Percentiles rank a stretch among this genome's conserved stretches.
These are phyloP conservation scores for Drosophila nigromelanica DNA, from an alignment of 1,140 invertebrate genomes.

Conservation along the genomic window DNA sequence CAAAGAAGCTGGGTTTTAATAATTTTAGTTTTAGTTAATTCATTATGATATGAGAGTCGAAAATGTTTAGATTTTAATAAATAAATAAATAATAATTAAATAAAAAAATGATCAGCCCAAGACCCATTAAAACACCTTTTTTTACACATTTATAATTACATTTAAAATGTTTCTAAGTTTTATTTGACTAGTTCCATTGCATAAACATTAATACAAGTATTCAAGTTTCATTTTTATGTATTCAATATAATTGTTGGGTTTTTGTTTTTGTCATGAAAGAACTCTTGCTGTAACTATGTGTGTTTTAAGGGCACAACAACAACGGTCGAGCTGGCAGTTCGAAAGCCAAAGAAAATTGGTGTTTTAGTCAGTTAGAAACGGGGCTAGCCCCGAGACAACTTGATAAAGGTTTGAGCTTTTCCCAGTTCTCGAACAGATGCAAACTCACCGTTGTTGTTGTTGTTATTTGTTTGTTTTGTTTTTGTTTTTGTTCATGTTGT, in stretches of 20 bases:
- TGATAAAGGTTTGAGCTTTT: slow-evolving; percentile 77
- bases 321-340: slow-evolving; percentile 58
- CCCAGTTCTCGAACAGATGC: slow-evolving; percentile 41
- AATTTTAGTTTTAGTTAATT: no score
- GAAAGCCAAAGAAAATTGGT: slow-evolving; percentile 68
- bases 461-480: slow-evolving; percentile 23
- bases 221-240: slow-evolving; percentile 58
- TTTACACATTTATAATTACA: slow-evolving; percentile 78
- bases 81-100: no score
- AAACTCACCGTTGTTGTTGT: slow-evolving; percentile 54
- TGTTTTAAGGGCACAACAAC: slow-evolving; percentile 14
- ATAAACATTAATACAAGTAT: slow-evolving; percentile 81
- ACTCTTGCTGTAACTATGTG: slow-evolving; percentile 38
- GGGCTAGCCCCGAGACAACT: slow-evolving; percentile 42
- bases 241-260: slow-evolving; percentile 39
- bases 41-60: no score
- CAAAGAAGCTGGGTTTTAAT: no score
- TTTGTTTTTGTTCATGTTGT: slow-evolving; percentile 10
- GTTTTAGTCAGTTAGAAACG: slow-evolving; percentile 70
- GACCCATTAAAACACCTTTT: slow-evolving; percentile 21
- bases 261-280: slow-evolving; percentile 41
- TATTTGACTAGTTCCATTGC: slow-evolving; percentile 82
- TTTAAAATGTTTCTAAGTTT: slow-evolving; percentile 82
- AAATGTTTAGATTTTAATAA: no score
- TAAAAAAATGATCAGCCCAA: no score